Conservation (phyloP, 1,140 invertebrate species). For the Caenorhabditis remanei region DNA sequence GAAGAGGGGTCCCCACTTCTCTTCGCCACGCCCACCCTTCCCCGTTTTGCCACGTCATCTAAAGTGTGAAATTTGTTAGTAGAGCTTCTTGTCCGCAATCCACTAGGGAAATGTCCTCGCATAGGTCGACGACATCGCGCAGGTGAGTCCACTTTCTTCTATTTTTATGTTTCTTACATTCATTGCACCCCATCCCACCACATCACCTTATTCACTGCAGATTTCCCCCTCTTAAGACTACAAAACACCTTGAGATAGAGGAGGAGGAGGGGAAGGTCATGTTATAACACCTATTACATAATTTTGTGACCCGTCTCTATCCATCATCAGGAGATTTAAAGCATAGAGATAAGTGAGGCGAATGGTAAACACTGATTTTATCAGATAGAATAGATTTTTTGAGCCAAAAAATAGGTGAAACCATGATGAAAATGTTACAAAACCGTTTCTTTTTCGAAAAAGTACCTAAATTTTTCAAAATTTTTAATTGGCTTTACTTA, state of each 20-base stretch:
- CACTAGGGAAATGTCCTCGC: conserved; percentile 54
- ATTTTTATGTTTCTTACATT: neutral
- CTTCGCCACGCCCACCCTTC: neutral
- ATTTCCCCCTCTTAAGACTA: neutral
- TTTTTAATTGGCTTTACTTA: too few species aligned
- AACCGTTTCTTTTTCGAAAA: too few species aligned
- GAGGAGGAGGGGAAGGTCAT: neutral
- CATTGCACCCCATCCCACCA: neutral
- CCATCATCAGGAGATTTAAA: neutral
- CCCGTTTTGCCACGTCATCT: neutral
- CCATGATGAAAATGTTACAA: too few species aligned
- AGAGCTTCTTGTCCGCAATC: conserved; percentile 56
- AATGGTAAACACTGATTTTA: too few species aligned
- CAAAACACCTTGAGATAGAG: neutral
- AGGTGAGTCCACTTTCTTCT: conserved; percentile 16
- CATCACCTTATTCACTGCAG: neutral
- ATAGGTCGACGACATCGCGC: conserved; percentile 54
- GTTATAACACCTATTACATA: conserved; percentile 13
- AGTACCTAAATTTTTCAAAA: too few species aligned
- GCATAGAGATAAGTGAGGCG: neutral
- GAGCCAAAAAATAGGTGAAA: too few species aligned
- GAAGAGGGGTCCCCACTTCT: neutral
- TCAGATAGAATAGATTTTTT: too few species aligned
- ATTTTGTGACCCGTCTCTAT: neutral
- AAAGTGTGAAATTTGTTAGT: conserved; percentile 39